Evolutionary conservation across 2,113 vertebrate species (phyloP), one percentile per base, ranked within the genome.

Genomic region (Dissostichus mawsoni): DNA sequence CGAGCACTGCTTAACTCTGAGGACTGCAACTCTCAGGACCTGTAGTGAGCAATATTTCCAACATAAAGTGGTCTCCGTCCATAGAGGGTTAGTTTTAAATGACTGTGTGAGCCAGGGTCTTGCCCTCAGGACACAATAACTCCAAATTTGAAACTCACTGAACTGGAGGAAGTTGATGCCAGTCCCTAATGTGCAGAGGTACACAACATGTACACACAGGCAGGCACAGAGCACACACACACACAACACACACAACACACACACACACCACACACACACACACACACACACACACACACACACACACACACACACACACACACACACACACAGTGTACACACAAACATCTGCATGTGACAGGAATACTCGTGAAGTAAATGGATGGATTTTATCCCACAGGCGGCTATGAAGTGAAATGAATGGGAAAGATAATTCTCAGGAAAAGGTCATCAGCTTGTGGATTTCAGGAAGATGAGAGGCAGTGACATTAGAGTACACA

Each of bases 371-470:
- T 45, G 45, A 12, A 61, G 47, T 36, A 23, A 45, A 78, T 47
- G 45, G 57, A 75, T 74, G 10, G 58, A 63, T 25, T 50, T 76
- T 29, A 61, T 74, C 45, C 13, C 61, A 81, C n/a, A 58, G 55
- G 72, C 67, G 63, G 66, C 55, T 3, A 58, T 78, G 63, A 73
- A 67, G 66, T 84, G 47, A 78, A 88, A 90, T 85, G 25, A 90
- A 80, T 70, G 17, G 74, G 52, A 78, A 86, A 77, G 23, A 82
- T 86, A 74, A 83, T 89, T 85, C 75, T 57, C 36, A 58, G 41
- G 80, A 82, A 90, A 90, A 92, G 87, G 83, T 89, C 74, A 89
- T 63, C 16, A 17, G 72, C 47, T 70, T 45, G 52, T 63, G 61
- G 61, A 81, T 82, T 77, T 56, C 56, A 51, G 25, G 53, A 72